Percentiles rank a stretch among this genome's conserved stretches.
These are phyloP conservation scores for Turritopsis dohrnii DNA, from an alignment of 30 jellyfish, hydroid and myxozoan species.

Conservation along the genomic window DNA sequence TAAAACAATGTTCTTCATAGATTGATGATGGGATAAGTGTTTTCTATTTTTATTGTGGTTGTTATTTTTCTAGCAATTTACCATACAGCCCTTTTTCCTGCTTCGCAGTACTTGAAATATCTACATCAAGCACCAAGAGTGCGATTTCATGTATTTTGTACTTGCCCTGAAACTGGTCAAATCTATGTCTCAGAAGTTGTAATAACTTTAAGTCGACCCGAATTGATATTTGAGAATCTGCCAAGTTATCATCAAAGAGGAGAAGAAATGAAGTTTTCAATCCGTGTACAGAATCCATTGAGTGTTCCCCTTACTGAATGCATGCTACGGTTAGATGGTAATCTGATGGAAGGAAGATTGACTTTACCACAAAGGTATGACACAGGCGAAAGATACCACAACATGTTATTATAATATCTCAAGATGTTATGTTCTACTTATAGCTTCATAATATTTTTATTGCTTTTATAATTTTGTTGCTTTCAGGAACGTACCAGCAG, in stretches of 20 bases:
- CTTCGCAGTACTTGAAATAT: slow-evolving; percentile 41
- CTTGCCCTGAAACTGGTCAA: slow-evolving; percentile 73
- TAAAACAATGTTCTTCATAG: too few species aligned
- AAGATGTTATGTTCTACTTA: background rate
- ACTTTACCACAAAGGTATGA: slow-evolving; percentile 78
- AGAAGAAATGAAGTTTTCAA: slow-evolving; percentile 48
- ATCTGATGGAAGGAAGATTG: slow-evolving; percentile 61
- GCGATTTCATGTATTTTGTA: slow-evolving; percentile 59
- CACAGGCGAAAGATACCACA: background rate
- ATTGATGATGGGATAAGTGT: background rate
- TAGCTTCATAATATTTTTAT: background rate
- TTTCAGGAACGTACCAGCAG: slow-evolving; percentile 56
- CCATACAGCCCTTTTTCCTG: slow-evolving; percentile 47
- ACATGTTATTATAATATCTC: background rate
- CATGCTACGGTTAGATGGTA: slow-evolving; percentile 71
- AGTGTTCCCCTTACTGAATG: slow-evolving; percentile 48
- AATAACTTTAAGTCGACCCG: slow-evolving; percentile 72
- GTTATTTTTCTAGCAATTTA: slow-evolving; percentile 39
- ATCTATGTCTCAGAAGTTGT: slow-evolving; percentile 64
- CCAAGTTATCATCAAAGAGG: slow-evolving; percentile 61
- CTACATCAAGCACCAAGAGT: slow-evolving; percentile 61
- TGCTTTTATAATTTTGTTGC: background rate
- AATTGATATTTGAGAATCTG: slow-evolving; percentile 54
- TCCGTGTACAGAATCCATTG: slow-evolving; percentile 69
- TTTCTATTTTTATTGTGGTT: background rate